Percentiles rank a stretch among this genome's conserved stretches.
Evolutionary conservation across 2,888 invertebrate species (phyloP).

Genomic region (Gari tellinella): DNA sequence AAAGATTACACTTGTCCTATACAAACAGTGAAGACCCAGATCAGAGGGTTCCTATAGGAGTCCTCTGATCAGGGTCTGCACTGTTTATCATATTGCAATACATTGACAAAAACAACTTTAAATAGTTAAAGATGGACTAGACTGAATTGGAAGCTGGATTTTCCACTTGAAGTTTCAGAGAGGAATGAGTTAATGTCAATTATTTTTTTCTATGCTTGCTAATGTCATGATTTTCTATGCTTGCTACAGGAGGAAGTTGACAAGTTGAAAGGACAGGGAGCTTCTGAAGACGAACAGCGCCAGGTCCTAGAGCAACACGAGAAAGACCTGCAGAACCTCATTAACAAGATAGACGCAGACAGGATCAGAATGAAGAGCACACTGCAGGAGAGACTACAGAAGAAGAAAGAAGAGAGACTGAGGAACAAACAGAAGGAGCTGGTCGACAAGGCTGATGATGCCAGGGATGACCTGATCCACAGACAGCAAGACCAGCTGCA

Average conservation of each 20-base stretch:
- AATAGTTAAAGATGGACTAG: too few relatives aligned
- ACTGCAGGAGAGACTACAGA: constrained; percentile 79
- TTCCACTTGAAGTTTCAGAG: too few relatives aligned
- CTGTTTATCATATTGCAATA: too few relatives aligned
- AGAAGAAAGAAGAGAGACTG: constrained; percentile 76
- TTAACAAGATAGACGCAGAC: constrained; percentile 82
- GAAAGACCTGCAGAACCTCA: constrained; percentile 75
- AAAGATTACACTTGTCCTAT: too few relatives aligned
- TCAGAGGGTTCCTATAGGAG: too few relatives aligned
- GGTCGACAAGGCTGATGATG: constrained; percentile 67
- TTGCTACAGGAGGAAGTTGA: constrained; percentile 77
- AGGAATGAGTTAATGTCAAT: too few relatives aligned
- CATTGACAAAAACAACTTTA: too few relatives aligned
- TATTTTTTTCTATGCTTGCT: too few relatives aligned
- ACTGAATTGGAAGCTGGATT: too few relatives aligned
- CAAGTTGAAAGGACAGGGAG: constrained; percentile 72
- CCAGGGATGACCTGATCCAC: constrained; percentile 72
- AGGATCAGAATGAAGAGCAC: constrained; percentile 80
- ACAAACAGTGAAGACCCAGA: too few relatives aligned
- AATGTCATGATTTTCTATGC: too few relatives aligned
- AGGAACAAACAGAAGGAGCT: constrained; percentile 72
- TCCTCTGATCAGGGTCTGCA: too few relatives aligned
- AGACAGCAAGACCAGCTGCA: constrained; percentile 76
- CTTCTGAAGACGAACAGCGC: constrained; percentile 77
- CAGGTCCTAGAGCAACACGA: constrained; percentile 78